Conservation (phyloP, 1,140 invertebrate genomes). For the Araneus ventricosus region DNA sequence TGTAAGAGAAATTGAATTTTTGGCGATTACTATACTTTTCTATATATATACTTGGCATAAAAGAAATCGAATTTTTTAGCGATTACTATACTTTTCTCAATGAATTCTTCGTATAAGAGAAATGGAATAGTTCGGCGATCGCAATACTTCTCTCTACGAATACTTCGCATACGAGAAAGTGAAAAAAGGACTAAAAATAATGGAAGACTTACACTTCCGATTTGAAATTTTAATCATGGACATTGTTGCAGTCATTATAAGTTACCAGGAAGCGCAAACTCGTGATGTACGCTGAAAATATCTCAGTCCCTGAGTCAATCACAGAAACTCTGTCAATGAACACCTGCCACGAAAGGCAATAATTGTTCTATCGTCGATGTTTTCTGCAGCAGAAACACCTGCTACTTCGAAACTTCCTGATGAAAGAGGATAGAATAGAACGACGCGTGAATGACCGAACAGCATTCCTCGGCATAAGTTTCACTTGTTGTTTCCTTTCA, state of each 20-base stretch:
- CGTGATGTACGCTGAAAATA: conserved; percentile 28
- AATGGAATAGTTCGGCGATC: too few species aligned
- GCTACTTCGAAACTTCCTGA: conserved; percentile 16
- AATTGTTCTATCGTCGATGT: conserved; percentile 39
- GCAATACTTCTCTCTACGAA: too few species aligned
- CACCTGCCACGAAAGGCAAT: conserved; percentile 23
- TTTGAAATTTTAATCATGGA: not conserved
- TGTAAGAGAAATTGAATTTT: too few species aligned
- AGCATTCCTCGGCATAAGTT: not conserved
- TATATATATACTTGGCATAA: not conserved
- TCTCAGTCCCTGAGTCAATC: conserved; percentile 26
- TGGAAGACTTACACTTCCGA: not conserved
- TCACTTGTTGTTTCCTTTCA: not conserved
- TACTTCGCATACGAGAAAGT: not conserved
- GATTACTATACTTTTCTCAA: too few species aligned
- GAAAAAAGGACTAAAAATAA: not conserved
- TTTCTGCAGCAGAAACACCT: conserved; percentile 5
- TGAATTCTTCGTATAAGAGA: too few species aligned
- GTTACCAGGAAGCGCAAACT: not conserved
- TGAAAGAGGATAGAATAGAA: conserved; percentile 4
- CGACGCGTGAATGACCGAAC: conserved; percentile 12
- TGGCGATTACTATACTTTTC: too few species aligned
- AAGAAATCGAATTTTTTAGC: not conserved
- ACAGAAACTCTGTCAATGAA: not conserved
- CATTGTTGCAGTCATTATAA: not conserved